Base-by-base conservation (phyloP, 2,888 invertebrate species). In the Tenthredo notha region DNA sequence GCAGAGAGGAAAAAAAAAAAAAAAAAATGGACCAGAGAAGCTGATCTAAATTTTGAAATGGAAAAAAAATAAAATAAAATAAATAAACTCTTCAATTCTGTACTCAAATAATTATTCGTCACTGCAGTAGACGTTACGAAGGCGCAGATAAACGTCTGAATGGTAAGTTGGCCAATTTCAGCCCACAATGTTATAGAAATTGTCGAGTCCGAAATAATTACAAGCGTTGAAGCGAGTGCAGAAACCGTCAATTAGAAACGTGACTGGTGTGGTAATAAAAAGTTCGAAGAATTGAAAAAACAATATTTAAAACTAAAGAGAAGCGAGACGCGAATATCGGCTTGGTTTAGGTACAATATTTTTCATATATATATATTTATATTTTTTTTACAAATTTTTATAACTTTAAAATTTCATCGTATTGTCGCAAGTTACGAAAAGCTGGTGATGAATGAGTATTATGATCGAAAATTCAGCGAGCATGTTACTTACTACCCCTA, bases 231-330 rank as follows among this genome's bases (percentile, higher is more conserved):
- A 33, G 33, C 77, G 77, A 77, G 29, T 74, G 50, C 54, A 54
- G 21, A 25, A 29, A 77, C 54, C 77, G 50, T 29, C 50, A 77
- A 54, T 77, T 77, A 77, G 54, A 77, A 50, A 54, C 77, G 77
- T 77, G 77, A 77, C 77, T 54, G 47, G 50, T 54, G 47, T 54
- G 54, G 47, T 54, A 77, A 77, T 67, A 25, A 47, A 50, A 77
- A 54, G 18, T 77, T 77, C 37, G 29, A 77, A 54, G 50, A 50
- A 77, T 77, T 77, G 77, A 54, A 50, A 77, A 77, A 54, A 50
- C 54, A 77, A 77, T 77, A 77, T 77, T 75, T 43, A 21, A 21
- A 21, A 47, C 21, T 54, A 54, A n/a, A 47, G 21, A 75, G 47
- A 50, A 75, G 75, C 21, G 47, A 75, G 29, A 54, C 7, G n/a